A percentile compares a stretch with the other conserved stretches of the same genome.
These are phyloP conservation scores for Salvelinus sp. DNA, from an alignment of 2,113 vertebrate species.

Conservation along the genomic window DNA sequence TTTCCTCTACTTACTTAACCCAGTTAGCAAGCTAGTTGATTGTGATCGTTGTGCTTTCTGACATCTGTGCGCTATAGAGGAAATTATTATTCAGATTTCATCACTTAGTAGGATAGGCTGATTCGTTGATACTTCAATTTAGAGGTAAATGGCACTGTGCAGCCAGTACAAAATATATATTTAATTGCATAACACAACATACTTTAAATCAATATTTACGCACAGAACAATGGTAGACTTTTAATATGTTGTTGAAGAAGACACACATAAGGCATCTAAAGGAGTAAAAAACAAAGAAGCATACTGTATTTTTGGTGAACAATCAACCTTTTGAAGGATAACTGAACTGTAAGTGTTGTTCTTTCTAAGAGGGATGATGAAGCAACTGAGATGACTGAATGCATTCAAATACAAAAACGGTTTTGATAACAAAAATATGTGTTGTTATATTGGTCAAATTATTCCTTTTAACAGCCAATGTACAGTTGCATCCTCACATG, in stretches of 20 bases:
- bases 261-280: conserved; percentile 77
- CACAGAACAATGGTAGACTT: conserved; percentile 58
- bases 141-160: neutral
- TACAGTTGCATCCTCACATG: neutral
- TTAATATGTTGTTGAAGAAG: conserved; percentile 61
- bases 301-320: conserved; percentile 36
- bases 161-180: conserved; percentile 30
- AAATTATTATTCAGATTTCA: no score
- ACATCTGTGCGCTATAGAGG: no score
- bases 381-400: conserved; percentile 49
- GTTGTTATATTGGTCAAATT: conserved; percentile 35
- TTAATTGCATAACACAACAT: conserved; percentile 50
- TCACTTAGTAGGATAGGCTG: neutral
- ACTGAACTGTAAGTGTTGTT: neutral
- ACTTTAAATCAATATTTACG: conserved; percentile 61
- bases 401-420: conserved; percentile 53
- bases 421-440: conserved; percentile 35
- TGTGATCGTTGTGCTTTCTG: neutral
- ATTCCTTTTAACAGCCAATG: conserved; percentile 12
- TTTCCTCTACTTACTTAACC: neutral
- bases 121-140: neutral
- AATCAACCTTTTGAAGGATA: conserved; percentile 38
- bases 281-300: conserved; percentile 63
- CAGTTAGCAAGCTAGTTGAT: conserved; percentile 1
- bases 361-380: conserved; percentile 34